phyloP scores from a whole-genome alignment of 2,888 invertebrate genomes.

The Chrysina gloriosa region DNA sequence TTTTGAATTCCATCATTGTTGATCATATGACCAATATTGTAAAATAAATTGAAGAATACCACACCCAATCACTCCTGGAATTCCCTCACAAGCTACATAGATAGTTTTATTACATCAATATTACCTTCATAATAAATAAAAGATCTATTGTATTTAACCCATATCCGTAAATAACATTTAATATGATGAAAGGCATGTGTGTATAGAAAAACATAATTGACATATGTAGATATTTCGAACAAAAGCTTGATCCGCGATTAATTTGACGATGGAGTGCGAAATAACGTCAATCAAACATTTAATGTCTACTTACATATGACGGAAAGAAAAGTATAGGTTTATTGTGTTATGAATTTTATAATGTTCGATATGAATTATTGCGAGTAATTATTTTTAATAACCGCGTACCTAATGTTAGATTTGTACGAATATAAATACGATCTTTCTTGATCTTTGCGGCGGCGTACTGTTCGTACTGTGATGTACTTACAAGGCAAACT shows the following conservation, averaged over 20 bases:
- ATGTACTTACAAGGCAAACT: conserved; percentile 31
- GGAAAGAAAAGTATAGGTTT: background rate
- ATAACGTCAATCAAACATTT: conserved; percentile 20
- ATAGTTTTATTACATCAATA: no score
- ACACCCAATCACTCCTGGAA: no score
- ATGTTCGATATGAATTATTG: background rate
- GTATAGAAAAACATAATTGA: conserved; percentile 10
- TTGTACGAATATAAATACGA: conserved; percentile 6
- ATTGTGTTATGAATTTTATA: background rate
- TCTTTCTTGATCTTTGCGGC: background rate
- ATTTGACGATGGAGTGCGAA: conserved; percentile 12
- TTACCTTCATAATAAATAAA: conserved; percentile 1
- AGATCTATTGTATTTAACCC: conserved; percentile 1
- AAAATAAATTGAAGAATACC: background rate
- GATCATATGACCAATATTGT: no score
- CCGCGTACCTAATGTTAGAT: background rate
- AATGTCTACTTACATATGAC: background rate
- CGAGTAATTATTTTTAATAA: conserved; percentile 28
- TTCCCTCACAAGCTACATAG: no score
- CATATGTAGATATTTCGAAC: background rate
- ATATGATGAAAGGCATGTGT: background rate
- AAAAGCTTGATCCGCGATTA: background rate
- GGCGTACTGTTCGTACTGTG: background rate
- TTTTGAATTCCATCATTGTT: no score
- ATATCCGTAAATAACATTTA: background rate